phyloP scores from a whole-genome alignment of 2,888 invertebrate species.

The Serripes groenlandicus region DNA sequence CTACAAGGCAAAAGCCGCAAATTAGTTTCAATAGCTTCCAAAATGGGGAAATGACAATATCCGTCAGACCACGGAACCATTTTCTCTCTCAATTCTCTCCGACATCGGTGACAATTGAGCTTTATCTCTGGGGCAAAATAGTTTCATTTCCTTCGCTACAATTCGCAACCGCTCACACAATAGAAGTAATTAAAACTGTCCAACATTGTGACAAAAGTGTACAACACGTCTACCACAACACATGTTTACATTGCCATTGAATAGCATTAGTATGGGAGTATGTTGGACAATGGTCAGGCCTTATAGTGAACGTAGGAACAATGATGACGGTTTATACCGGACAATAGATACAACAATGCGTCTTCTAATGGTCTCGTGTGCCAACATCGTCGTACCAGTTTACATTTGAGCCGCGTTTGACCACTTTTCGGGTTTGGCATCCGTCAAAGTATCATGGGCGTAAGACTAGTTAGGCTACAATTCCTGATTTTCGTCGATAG shows the following conservation, averaged over 20 bases:
- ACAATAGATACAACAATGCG: conserved; percentile 9
- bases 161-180: conserved; percentile 5
- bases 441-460: no score
- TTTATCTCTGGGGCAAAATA: conserved; percentile 5
- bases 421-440: no score
- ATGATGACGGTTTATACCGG: conserved; percentile 6
- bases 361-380: conserved; percentile 14
- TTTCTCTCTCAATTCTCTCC: neutral
- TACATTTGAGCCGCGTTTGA: no score
- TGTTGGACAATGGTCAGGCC: conserved; percentile 3
- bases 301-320: neutral
- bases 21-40: neutral
- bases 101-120: conserved; percentile 6
- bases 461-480: no score
- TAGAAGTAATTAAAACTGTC: conserved; percentile 25
- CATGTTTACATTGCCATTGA: conserved; percentile 17
- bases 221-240: neutral
- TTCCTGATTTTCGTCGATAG: no score
- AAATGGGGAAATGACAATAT: conserved; percentile 4
- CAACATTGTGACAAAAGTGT: conserved; percentile 25
- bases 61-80: neutral
- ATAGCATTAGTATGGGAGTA: conserved; percentile 8
- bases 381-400: neutral
- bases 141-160: conserved; percentile 25
- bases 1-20: neutral